Evolutionary conservation across 1,140 invertebrate genomes (phyloP).

Genomic region (Drosophila miranda): DNA sequence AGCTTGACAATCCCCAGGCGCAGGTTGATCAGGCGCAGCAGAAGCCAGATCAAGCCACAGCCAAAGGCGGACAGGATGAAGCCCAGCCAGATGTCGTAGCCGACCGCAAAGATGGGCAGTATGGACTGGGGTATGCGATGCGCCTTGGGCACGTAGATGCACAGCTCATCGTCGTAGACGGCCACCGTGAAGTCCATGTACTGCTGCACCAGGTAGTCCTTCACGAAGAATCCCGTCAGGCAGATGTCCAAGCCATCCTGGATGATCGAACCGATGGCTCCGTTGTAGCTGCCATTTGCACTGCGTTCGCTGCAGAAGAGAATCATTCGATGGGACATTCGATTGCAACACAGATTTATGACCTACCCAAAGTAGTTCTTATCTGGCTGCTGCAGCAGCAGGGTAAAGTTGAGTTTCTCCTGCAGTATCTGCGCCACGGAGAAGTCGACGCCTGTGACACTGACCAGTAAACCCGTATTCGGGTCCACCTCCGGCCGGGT

Average conservation of each 20-base stretch:
- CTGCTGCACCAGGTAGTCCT: conserved; percentile 78
- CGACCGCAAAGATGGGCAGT: conserved; percentile 77
- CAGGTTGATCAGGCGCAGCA: conserved; percentile 49
- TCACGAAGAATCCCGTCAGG: conserved; percentile 82
- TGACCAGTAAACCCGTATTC: conserved; percentile 33
- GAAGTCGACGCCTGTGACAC: conserved; percentile 61
- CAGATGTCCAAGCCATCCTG: conserved; percentile 72
- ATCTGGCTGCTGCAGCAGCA: conserved; percentile 72
- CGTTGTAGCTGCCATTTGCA: conserved; percentile 77
- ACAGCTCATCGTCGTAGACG: conserved; percentile 81
- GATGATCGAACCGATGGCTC: conserved; percentile 77
- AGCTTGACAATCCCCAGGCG: conserved; percentile 44
- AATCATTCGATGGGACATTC: not conserved
- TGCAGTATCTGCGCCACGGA: conserved; percentile 58
- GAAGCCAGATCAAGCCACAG: conserved; percentile 63
- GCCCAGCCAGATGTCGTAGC: conserved; percentile 75
- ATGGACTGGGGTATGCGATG: conserved; percentile 81
- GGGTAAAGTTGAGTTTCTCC: conserved; percentile 65
- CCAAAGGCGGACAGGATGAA: conserved; percentile 62
- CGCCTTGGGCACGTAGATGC: conserved; percentile 82
- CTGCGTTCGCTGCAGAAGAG: conserved; percentile 47
- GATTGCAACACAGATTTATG: not conserved
- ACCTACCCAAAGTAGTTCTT: conserved; percentile 70
- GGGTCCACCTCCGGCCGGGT: conserved; percentile 43
- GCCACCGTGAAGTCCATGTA: conserved; percentile 76